Evolutionary conservation across 2,797 vertebrate species (phyloP).

Genomic region (Cynopterus sphinx): DNA sequence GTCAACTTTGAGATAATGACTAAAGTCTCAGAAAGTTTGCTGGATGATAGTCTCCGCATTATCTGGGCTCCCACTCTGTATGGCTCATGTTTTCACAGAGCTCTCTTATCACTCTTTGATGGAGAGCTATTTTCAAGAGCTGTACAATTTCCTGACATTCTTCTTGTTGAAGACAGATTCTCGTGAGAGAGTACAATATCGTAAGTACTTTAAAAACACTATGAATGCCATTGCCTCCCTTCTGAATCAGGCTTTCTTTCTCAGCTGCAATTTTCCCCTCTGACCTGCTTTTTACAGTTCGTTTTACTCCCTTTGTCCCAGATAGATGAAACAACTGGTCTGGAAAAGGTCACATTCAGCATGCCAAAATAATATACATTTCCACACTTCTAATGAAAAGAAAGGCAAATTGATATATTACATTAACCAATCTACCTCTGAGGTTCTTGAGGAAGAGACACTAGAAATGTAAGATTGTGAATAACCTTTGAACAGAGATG

Average conservation of each 20-base stretch:
- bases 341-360: slow-evolving; percentile 64
- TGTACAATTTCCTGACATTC: slow-evolving; percentile 54
- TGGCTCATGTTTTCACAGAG: neutral
- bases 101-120: slow-evolving; percentile 23
- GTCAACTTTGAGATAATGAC: slow-evolving; percentile 49
- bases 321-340: slow-evolving; percentile 38
- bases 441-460: neutral
- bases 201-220: slow-evolving; percentile 52
- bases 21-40: slow-evolving; percentile 35
- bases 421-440: neutral
- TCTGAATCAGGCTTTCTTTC: slow-evolving; percentile 49
- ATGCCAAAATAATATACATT: slow-evolving; percentile 50
- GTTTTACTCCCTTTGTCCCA: slow-evolving; percentile 46
- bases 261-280: slow-evolving; percentile 26
- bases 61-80: neutral
- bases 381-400: slow-evolving; percentile 50
- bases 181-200: slow-evolving; percentile 53
- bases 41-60: neutral
- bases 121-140: slow-evolving; percentile 61
- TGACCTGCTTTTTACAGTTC: slow-evolving; percentile 31
- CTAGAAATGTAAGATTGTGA: slow-evolving; percentile 28
- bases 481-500: neutral
- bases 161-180: slow-evolving; percentile 57
- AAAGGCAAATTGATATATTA: slow-evolving; percentile 27
- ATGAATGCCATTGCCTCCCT: neutral